Base-by-base conservation (phyloP, 92 coral and sea anemone genomes). In the Epizoanthus ramosus region DNA sequence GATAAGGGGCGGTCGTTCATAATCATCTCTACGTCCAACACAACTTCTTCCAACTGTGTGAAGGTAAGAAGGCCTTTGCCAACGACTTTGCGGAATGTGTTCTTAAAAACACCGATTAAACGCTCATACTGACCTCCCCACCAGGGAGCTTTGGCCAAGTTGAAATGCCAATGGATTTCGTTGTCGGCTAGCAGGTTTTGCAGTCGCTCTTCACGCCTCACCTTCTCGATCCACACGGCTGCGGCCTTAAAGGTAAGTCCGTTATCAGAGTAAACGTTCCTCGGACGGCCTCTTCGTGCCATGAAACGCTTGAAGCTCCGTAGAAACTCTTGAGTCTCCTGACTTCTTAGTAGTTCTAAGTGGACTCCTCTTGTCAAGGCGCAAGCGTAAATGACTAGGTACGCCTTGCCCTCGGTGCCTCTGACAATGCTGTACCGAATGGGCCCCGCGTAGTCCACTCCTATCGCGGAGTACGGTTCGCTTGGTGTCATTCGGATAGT, bases 291-390 rank as follows among this genome's bases (percentile, higher is more conserved):
- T 22, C 71, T 5, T 6, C 71, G 28, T 22, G 71, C 71, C 10
- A 66, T 66, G 39, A 66, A 66, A n/a, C 18, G 45, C 37, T 66
- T 66, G n/a, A n/a, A n/a, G n/a, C n/a, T n/a, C n/a, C n/a, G n/a
- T n/a, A n/a, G n/a, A n/a, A n/a, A n/a, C n/a, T n/a, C n/a, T n/a
- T n/a, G n/a, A n/a, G n/a, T n/a, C n/a, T n/a, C n/a, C n/a, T n/a
- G n/a, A n/a, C n/a, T n/a, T n/a, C n/a, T n/a, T n/a, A n/a, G n/a
- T n/a, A n/a, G n/a, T n/a, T n/a, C n/a, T n/a, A n/a, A n/a, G n/a
- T n/a, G n/a, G n/a, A n/a, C n/a, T n/a, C n/a, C n/a, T n/a, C n/a
- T n/a, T n/a, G n/a, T n/a, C n/a, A n/a, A n/a, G n/a, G n/a, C n/a
- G n/a, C n/a, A n/a, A n/a, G n/a, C n/a, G n/a, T n/a, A n/a, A n/a